Conservation (phyloP, 2,113 vertebrate genomes). For the Clupea harengus region DNA sequence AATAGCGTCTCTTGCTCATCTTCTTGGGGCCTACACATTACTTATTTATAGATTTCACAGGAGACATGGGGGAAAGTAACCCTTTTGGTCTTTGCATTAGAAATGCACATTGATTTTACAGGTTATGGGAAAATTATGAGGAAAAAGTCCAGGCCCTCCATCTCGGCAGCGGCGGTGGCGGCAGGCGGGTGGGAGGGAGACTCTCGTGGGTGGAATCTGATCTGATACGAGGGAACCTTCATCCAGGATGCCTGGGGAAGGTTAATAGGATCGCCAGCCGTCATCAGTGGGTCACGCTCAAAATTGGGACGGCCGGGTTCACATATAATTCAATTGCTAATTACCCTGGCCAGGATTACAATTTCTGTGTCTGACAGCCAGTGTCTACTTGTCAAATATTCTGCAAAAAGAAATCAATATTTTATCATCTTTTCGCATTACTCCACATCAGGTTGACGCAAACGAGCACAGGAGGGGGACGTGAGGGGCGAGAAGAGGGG, state of each 20-base stretch:
- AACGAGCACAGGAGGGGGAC: neutral
- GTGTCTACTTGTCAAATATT: constrained; percentile 52
- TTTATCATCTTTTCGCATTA: constrained; percentile 53
- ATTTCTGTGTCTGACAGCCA: constrained; percentile 46
- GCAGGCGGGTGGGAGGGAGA: neutral
- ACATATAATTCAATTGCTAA: constrained; percentile 53
- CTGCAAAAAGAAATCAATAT: constrained; percentile 48
- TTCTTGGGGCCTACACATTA: constrained; percentile 23
- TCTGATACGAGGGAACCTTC: constrained; percentile 41
- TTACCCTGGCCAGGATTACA: constrained; percentile 47
- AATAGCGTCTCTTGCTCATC: neutral
- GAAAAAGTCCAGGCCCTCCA: constrained; percentile 3
- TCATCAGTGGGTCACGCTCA: constrained; percentile 24
- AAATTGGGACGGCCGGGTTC: constrained; percentile 30
- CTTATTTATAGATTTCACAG: constrained; percentile 44
- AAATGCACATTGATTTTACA: constrained; percentile 48
- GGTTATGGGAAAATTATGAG: constrained; percentile 38
- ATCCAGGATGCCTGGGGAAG: constrained; percentile 25
- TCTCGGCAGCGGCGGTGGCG: constrained; percentile 16
- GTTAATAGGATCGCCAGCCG: constrained; percentile 45
- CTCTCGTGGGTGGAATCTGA: constrained; percentile 33
- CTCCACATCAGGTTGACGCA: constrained; percentile 30
- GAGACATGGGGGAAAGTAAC: neutral
- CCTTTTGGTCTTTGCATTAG: constrained; percentile 30
- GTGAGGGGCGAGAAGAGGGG: neutral